These are phyloP conservation scores for Carcina quercana DNA, from an alignment of 2,888 invertebrate species.

Conservation along the genomic window DNA sequence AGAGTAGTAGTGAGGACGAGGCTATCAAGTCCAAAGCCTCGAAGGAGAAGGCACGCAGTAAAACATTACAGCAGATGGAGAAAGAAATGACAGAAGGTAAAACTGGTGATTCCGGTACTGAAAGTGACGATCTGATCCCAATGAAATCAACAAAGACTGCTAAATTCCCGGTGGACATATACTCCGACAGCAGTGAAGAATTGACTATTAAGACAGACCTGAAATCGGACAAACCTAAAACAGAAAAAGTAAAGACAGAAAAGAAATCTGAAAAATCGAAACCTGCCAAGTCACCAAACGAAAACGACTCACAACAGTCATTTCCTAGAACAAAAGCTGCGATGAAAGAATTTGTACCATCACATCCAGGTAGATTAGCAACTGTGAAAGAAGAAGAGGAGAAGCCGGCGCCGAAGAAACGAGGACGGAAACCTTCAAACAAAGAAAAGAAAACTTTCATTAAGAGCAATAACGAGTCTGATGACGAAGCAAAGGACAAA, in stretches of 20 bases:
- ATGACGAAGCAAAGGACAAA: conserved; percentile 67
- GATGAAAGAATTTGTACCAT: conserved; percentile 85
- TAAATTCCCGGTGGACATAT: conserved; percentile 82
- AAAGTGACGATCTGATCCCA: conserved; percentile 86
- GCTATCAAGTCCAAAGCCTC: conserved; percentile 45
- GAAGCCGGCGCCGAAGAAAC: conserved; percentile 54
- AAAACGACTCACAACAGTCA: conserved; percentile 80
- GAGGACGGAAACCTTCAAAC: conserved; percentile 62
- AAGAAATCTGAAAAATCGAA: conserved; percentile 74
- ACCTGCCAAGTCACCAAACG: conserved; percentile 75
- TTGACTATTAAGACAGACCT: conserved; percentile 44
- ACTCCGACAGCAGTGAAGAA: conserved; percentile 87
- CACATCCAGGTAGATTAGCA: conserved; percentile 50
- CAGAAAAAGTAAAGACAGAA: conserved; percentile 36
- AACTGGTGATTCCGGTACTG: conserved; percentile 76
- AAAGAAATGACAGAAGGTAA: conserved; percentile 78
- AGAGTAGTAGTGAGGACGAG: conserved; percentile 80
- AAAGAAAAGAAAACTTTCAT: conserved; percentile 49
- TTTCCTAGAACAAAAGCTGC: conserved; percentile 87
- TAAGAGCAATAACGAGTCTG: conserved; percentile 38
- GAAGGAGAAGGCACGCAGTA: conserved; percentile 70
- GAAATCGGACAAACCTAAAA: conserved; percentile 64
- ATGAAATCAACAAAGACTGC: conserved; percentile 72
- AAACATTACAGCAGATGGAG: conserved; percentile 81
- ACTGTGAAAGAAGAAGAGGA: conserved; percentile 32